These are phyloP conservation scores for Drosophila varians DNA, from an alignment of 1,140 invertebrate species.

Conservation along the genomic window DNA sequence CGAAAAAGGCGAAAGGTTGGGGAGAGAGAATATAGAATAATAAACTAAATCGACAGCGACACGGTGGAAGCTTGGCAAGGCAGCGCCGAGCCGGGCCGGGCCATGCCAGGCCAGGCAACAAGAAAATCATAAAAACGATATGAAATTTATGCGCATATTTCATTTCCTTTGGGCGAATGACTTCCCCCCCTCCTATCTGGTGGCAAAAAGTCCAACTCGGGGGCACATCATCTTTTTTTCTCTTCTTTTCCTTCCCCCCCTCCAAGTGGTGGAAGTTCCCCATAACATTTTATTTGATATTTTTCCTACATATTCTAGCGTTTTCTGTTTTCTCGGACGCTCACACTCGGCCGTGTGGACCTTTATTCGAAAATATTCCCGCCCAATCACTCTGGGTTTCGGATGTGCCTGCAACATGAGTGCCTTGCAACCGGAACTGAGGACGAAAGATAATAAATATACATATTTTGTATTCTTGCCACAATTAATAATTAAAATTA, in stretches of 20 bases:
- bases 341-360: not conserved
- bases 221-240: conserved; percentile 24
- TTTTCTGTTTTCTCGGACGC: conserved; percentile 27
- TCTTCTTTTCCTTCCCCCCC: conserved; percentile 4
- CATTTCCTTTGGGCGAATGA: conserved; percentile 66
- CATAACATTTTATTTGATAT: conserved; percentile 51
- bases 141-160: conserved; percentile 80
- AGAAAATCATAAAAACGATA: conserved; percentile 77
- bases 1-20: conserved; percentile 15
- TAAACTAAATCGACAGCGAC: conserved; percentile 21
- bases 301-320: conserved; percentile 41
- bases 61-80: conserved; percentile 40
- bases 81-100: no score
- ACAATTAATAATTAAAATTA: no score
- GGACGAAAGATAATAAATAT: no score
- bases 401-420: no score
- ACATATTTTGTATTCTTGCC: no score
- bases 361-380: not conserved
- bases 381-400: not conserved
- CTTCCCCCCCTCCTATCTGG: conserved; percentile 10
- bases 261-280: conserved; percentile 28
- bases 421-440: no score
- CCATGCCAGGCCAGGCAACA: no score
- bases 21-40: conserved; percentile 19
- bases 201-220: not conserved